A percentile compares a stretch with the other conserved stretches of the same genome.
These are phyloP conservation scores for Gryllus bimaculatus DNA, from an alignment of 1,140 invertebrate genomes.

Conservation along the genomic window DNA sequence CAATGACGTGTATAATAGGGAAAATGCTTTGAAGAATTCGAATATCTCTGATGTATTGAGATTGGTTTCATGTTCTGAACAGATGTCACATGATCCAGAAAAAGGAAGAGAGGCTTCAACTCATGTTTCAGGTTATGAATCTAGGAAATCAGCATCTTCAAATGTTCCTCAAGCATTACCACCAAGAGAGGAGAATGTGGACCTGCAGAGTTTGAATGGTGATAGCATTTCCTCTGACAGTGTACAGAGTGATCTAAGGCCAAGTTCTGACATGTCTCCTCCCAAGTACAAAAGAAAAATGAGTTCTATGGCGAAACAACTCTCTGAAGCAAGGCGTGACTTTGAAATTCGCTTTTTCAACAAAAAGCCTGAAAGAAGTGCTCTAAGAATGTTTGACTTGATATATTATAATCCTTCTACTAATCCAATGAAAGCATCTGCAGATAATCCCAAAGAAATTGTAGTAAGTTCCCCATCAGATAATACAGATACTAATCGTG, in stretches of 20 bases:
- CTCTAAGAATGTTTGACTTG: slow-evolving; percentile 80
- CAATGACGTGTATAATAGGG: no score
- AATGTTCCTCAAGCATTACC: no score
- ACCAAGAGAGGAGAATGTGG: no score
- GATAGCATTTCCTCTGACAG: background rate
- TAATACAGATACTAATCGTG: background rate
- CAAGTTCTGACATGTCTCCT: background rate
- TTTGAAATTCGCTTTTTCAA: slow-evolving; percentile 47
- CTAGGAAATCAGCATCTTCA: no score
- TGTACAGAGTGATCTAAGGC: background rate
- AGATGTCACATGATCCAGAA: no score
- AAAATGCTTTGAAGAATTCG: no score
- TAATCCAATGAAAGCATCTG: slow-evolving; percentile 49
- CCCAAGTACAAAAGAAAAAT: slow-evolving; percentile 27
- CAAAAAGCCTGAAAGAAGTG: slow-evolving; percentile 49
- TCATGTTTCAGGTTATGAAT: no score
- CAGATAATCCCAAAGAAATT: background rate
- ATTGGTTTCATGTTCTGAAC: no score
- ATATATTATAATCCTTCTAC: slow-evolving; percentile 78
- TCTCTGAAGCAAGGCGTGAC: slow-evolving; percentile 44
- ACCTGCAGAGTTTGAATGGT: background rate
- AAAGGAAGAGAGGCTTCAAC: no score
- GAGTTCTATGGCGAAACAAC: slow-evolving; percentile 38
- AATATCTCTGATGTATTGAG: no score
- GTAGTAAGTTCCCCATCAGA: background rate